Evolutionary conservation across 2,888 invertebrate genomes (phyloP), one percentile per base, ranked within the genome.

Genomic region (Agrochola litura): DNA sequence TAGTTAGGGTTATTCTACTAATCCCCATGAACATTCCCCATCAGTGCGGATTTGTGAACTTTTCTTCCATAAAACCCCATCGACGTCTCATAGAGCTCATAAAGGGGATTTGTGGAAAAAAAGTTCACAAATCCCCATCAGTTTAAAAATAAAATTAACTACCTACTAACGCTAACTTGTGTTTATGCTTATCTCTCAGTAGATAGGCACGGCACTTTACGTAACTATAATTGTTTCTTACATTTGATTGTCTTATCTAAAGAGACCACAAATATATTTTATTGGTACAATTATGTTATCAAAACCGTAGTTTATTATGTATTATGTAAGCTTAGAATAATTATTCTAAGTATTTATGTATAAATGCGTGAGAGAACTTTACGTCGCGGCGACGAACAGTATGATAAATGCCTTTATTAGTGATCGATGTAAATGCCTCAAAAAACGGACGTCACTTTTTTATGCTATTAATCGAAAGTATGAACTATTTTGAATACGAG

Each of bases 221-320:
- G 19, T 46, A 58, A 63, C 19, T 56, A 22, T 25, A 37, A 56
- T 25, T 25, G 49, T 56, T 14, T 56, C 12, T 49, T 52, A 43
- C 74, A 56, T 63, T 77, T 73, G 63, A 63, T 52, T 74, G 63
- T 37, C 56, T 65, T 79, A 79, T 79, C 82, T 79, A n/a, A 52
- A 81, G 14, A 75, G 22, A 75, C 9, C 37, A 65, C 16, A 43
- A 58, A 25, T 10, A 78, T 75, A 81, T 65, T 78, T 81, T 65
- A 75, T 65, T 60, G 52, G 43, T 58, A 58, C 52, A 58, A 49
- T 58, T 43, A 65, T 65, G 49, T 58, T 81, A 75, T 64, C 52
- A 37, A 43, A 73, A 19, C 43, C 12, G n/a, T 58, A 2, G 12
- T n/a, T 22, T 58, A 2, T 8, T n/a, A 54, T 8, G 19, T 19